Conservation (phyloP, 2,113 vertebrate species). For the Dromas ardeola region DNA sequence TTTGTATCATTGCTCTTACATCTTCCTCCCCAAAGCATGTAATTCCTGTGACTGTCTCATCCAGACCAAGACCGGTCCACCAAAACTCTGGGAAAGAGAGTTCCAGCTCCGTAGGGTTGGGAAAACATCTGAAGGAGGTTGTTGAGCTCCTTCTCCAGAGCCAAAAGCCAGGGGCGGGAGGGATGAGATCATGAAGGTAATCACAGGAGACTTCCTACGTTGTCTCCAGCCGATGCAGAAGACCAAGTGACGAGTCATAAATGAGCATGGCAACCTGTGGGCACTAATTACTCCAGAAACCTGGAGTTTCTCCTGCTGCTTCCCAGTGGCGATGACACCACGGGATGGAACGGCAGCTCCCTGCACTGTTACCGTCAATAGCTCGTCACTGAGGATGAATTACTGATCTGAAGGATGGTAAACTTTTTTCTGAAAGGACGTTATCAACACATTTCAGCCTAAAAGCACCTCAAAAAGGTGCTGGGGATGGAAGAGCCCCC, state of each 20-base stretch:
- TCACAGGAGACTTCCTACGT: not conserved
- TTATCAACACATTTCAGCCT: not conserved
- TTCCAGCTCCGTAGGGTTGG: not conserved
- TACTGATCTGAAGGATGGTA: not conserved
- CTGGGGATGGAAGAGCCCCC: not conserved
- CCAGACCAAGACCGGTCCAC: fast-evolving
- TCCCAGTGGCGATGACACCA: not conserved
- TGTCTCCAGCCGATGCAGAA: not conserved
- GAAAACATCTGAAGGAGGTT: not conserved
- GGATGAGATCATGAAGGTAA: not conserved
- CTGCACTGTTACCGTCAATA: fast-evolving
- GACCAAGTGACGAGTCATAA: not conserved
- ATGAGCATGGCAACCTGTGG: not conserved
- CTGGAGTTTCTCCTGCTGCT: not conserved
- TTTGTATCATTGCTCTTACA: not conserved
- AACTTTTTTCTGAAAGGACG: not conserved
- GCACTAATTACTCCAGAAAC: not conserved
- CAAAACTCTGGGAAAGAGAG: not conserved
- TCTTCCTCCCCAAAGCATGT: not conserved
- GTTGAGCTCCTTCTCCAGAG: not conserved
- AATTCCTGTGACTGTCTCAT: not conserved
- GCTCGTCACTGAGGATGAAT: not conserved
- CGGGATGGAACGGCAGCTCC: not conserved
- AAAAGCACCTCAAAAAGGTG: not conserved
- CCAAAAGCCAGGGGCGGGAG: not conserved